Base-by-base conservation (phyloP, 2,797 vertebrate species). In the Falco concolor region DNA sequence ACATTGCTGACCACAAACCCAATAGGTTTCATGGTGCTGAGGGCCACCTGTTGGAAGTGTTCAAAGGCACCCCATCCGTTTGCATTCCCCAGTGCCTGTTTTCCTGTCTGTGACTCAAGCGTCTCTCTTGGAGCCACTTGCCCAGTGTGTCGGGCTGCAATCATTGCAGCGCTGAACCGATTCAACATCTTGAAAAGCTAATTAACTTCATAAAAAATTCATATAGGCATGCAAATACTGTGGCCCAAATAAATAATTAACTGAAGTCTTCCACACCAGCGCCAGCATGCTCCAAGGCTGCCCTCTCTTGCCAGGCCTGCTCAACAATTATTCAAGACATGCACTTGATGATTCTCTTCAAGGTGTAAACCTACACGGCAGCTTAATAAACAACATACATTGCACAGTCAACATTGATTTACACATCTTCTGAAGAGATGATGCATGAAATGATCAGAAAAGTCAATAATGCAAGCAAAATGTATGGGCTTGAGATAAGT, bases 131-230 rank as follows among this genome's bases (percentile, higher is more conserved):
- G 40, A 97, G 85, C 52, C 76, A 70, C 80, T 87, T 22, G 12
- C 81, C 95, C 97, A 76, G 57, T 93, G 91, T 96, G 93, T 92
- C 49, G 28, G 94, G 90, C 97, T 95, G 97, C 96, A 97, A 97
- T 97, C 97, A 97, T 93, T 93, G 95, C 94, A 90, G 88, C 84
- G 5, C 96, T 97, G 97, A 98, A 97, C 96, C 96, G 21, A 97
- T 97, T 98, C 98, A 97, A 97, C 97, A 97, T 97, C 97, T 97
- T 98, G 97, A 97, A 98, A 98, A 98, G 98, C 98, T 98, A 98
- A 98, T 98, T 98, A 98, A 96, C 96, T 97, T 98, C 97, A 98
- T 98, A 97, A 97, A 98, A 98, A 98, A 98, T 98, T 97, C 96
- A 98, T 86, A 96, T 94, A 97, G 97, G 97, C 97, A 98, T 98